These are phyloP conservation scores for Eupeodes luniger DNA, from an alignment of 2,888 invertebrate genomes.

Conservation along the genomic window DNA sequence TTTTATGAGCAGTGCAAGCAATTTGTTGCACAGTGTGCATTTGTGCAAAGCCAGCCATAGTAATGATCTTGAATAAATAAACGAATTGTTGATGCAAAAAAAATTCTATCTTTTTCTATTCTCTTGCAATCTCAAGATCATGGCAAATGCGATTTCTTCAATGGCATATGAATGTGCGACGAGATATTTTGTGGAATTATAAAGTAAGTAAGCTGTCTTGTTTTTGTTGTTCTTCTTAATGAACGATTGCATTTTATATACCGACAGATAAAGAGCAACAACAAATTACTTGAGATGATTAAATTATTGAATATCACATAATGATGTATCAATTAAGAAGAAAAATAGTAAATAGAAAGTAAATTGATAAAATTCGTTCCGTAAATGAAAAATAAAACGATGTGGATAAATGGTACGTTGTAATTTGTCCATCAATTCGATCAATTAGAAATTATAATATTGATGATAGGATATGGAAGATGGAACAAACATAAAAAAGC, in stretches of 20 bases:
- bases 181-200: slow-evolving; percentile 26
- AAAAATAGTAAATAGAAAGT: neutral
- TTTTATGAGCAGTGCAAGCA: slow-evolving; percentile 15
- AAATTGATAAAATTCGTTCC: slow-evolving; percentile 50
- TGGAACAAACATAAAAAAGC: neutral
- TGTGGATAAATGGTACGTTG: neutral
- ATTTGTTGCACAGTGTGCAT: slow-evolving; percentile 11
- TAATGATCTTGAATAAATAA: slow-evolving; percentile 74
- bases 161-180: slow-evolving; percentile 60
- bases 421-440: slow-evolving; percentile 7
- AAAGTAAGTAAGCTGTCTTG: slow-evolving; percentile 17
- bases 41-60: slow-evolving; percentile 4
- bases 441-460: too few relatives aligned
- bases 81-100: slow-evolving; percentile 64
- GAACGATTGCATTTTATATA: slow-evolving; percentile 22
- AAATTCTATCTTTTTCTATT: slow-evolving; percentile 28
- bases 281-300: slow-evolving; percentile 65
- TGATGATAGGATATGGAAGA: neutral
- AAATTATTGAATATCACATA: slow-evolving; percentile 67
- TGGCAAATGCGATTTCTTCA: slow-evolving; percentile 69
- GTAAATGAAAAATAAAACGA: neutral
- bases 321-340: slow-evolving; percentile 68
- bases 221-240: slow-evolving; percentile 20
- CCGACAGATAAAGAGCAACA: slow-evolving; percentile 38
- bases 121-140: slow-evolving; percentile 69